phyloP scores from a whole-genome alignment of 2,113 vertebrate genomes.

The Pleuronectes platessa region DNA sequence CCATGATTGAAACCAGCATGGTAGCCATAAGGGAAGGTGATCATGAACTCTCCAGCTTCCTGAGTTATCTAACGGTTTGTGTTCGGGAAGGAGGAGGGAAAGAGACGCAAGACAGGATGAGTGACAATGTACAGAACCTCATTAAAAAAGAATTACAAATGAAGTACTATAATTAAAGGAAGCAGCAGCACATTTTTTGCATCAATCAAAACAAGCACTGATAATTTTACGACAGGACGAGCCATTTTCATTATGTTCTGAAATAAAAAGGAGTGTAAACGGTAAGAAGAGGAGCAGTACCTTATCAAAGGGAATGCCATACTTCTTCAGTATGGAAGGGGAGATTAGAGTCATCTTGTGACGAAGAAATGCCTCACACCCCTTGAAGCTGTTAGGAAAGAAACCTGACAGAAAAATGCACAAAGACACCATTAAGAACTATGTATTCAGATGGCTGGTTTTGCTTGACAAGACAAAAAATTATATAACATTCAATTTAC shows the following conservation, averaged over 20 bases:
- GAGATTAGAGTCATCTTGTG: constrained; percentile 99
- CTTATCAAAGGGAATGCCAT: constrained; percentile 98
- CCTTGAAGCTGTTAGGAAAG: constrained; percentile 93
- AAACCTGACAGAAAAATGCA: constrained; percentile 83
- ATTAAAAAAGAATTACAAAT: constrained; percentile 1
- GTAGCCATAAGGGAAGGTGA: constrained; percentile 98
- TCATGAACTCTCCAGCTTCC: constrained; percentile 97
- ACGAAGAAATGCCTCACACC: constrained; percentile 96
- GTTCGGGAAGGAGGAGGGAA: background rate
- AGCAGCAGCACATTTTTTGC: constrained; percentile 1
- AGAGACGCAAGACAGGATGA: background rate
- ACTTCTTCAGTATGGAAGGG: constrained; percentile 94
- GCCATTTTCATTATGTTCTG: constrained; percentile 3
- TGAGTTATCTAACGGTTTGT: constrained; percentile 89
- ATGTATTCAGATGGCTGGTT: background rate
- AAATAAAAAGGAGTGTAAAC: constrained; percentile 24
- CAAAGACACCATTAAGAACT: background rate
- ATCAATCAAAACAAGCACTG: constrained; percentile 7
- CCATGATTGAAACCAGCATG: constrained; percentile 99
- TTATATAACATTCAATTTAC: background rate
- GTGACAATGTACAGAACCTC: background rate
- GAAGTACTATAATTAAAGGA: background rate
- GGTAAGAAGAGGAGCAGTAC: constrained; percentile 74
- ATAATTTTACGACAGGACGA: constrained; percentile 27
- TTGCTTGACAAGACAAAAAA: constrained; percentile 1